phyloP scores from a whole-genome alignment of 2,888 invertebrate genomes.

The Arge pagana region DNA sequence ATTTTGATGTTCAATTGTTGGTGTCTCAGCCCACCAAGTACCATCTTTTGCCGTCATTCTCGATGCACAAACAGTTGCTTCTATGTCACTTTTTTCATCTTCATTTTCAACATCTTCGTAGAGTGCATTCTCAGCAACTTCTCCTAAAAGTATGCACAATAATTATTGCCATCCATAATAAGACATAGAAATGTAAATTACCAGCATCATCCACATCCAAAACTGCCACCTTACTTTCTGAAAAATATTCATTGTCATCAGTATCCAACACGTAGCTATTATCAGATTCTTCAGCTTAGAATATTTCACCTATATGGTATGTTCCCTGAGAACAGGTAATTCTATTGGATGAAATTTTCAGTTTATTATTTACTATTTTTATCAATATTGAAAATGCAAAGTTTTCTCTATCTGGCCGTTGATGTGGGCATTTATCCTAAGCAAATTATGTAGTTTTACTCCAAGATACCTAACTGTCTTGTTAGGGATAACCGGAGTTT shows the following conservation, averaged over 20 bases:
- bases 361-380: slow-evolving; percentile 17
- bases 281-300: slow-evolving; percentile 24
- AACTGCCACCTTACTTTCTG: slow-evolving; percentile 20
- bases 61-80: slow-evolving; percentile 14
- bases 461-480: too few species aligned
- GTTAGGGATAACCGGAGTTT: too few species aligned
- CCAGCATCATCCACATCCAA: slow-evolving; percentile 23
- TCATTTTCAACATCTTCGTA: slow-evolving; percentile 23
- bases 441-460: too few species aligned
- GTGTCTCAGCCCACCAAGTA: slow-evolving; percentile 23
- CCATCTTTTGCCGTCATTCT: slow-evolving; percentile 26
- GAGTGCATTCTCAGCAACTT: slow-evolving; percentile 23
- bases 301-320: slow-evolving; percentile 20
- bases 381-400: slow-evolving; percentile 23
- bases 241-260: slow-evolving; percentile 28
- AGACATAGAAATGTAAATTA: slow-evolving; percentile 21
- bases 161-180: slow-evolving; percentile 19
- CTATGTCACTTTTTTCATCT: slow-evolving; percentile 22
- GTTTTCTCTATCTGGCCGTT: too few species aligned
- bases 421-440: too few species aligned
- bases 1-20: slow-evolving; percentile 24
- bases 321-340: slow-evolving; percentile 24
- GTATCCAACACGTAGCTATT: slow-evolving; percentile 23
- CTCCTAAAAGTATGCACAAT: slow-evolving; percentile 22
- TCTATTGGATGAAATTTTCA: slow-evolving; percentile 25